Base-by-base conservation (phyloP, 2,888 invertebrate genomes). In the Stenichneumon culpator region DNA sequence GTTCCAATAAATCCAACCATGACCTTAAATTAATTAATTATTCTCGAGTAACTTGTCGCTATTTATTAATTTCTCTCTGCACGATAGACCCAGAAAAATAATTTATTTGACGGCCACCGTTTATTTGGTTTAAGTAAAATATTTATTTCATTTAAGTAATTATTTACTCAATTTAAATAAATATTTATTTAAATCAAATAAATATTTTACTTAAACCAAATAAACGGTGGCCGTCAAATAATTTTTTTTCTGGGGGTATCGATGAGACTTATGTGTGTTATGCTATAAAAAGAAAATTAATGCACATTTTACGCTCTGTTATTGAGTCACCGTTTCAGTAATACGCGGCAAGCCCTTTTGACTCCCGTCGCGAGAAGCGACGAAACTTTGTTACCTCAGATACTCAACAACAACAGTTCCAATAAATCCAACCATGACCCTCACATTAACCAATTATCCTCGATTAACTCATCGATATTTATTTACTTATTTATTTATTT, bases 31-130 rank as follows among this genome's bases (percentile, higher is more conserved):
- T 22, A 28, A 50, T 39, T 25, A 54, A 52, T 36, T 73, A 57
- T 73, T 22, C 28, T 9, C 22, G 11, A 39, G 14, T 73, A 54
- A 39, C 11, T 73, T 54, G n/a, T 73, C 9, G 39, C 54, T 39
- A 32, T 32, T 52, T n/a, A 32, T 32, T 32, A 6, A 32, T 57
- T 22, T 57, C 5, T 19, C 22, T 22, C 3, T 25, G 9, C 57
- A n/a, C n/a, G n/a, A n/a, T n/a, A n/a, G n/a, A n/a, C n/a, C n/a
- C n/a, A n/a, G n/a, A n/a, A n/a, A n/a, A n/a, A n/a, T n/a, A n/a
- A n/a, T n/a, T n/a, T n/a, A n/a, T n/a, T n/a, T n/a, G n/a, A n/a
- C n/a, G n/a, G n/a, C n/a, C n/a, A n/a, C n/a, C n/a, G n/a, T n/a
- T n/a, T n/a, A n/a, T n/a, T n/a, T n/a, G n/a, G n/a, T n/a, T n/a